Percentiles rank a stretch among this genome's conserved stretches.
Evolutionary conservation across 2,797 vertebrate species (phyloP).

Genomic region (Manis crassicaudata): DNA sequence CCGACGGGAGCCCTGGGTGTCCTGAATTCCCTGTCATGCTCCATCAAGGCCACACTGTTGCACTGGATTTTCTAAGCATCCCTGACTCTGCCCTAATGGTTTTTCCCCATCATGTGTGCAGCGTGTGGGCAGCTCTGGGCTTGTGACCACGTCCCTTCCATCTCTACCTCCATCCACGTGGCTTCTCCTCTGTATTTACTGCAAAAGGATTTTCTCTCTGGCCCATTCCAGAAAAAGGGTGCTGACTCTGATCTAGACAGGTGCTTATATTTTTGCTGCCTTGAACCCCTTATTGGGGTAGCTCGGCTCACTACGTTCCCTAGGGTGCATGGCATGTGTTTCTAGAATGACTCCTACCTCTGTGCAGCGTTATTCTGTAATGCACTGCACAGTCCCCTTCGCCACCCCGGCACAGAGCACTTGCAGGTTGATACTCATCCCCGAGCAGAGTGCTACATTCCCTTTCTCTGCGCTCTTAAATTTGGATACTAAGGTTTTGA

Average conservation of each 20-base stretch:
- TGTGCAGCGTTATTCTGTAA: accelerated
- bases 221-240: neutral
- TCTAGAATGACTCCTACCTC: accelerated
- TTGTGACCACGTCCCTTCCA: accelerated
- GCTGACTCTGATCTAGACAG: neutral
- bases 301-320: neutral
- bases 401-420: accelerated
- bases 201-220: no score
- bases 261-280: neutral
- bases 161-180: neutral
- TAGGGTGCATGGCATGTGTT: accelerated
- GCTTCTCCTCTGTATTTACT: neutral
- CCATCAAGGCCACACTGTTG: no score
- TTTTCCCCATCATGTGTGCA: neutral
- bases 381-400: accelerated
- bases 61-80: no score
- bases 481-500: neutral
- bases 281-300: neutral
- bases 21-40: no score
- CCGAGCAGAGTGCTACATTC: accelerated
- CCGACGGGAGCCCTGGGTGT: no score
- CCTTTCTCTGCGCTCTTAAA: accelerated
- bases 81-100: no score
- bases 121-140: accelerated
- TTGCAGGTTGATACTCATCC: accelerated